phyloP scores from a whole-genome alignment of 2,888 invertebrate genomes.

The Aporophyla lueneburgensis region DNA sequence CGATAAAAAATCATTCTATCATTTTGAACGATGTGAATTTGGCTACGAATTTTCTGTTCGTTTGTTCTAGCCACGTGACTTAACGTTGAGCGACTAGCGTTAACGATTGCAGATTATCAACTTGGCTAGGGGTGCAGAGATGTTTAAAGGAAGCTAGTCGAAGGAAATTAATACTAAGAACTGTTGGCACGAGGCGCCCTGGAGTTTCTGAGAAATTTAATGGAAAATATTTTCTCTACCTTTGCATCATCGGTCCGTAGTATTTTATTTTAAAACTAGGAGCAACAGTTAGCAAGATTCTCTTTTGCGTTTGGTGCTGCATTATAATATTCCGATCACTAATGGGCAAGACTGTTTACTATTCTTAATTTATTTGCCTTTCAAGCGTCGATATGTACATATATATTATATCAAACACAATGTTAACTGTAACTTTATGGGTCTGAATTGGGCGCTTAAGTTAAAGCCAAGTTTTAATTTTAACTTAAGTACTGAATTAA shows the following conservation, averaged over 20 bases:
- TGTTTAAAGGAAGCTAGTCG: not conserved
- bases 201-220: not conserved
- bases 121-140: too few species aligned
- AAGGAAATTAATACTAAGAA: not conserved
- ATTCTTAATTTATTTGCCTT: not conserved
- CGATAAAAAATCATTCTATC: too few species aligned
- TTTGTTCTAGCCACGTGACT: too few species aligned
- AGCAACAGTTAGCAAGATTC: not conserved
- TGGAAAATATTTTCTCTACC: not conserved
- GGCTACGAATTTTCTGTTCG: too few species aligned
- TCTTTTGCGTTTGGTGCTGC: not conserved
- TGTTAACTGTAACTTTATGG: not conserved
- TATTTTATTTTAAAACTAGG: not conserved
- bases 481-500: not conserved
- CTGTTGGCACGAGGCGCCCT: not conserved
- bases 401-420: not conserved
- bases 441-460: not conserved
- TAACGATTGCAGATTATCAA: too few species aligned
- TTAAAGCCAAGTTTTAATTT: too few species aligned
- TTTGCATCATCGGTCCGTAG: not conserved
- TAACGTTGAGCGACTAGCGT: too few species aligned
- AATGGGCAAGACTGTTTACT: not conserved
- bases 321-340: not conserved
- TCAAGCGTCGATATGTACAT: too few species aligned
- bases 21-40: too few species aligned